These are phyloP conservation scores for Azemiops feae DNA, from an alignment of 2,113 vertebrate genomes.

Conservation along the genomic window DNA sequence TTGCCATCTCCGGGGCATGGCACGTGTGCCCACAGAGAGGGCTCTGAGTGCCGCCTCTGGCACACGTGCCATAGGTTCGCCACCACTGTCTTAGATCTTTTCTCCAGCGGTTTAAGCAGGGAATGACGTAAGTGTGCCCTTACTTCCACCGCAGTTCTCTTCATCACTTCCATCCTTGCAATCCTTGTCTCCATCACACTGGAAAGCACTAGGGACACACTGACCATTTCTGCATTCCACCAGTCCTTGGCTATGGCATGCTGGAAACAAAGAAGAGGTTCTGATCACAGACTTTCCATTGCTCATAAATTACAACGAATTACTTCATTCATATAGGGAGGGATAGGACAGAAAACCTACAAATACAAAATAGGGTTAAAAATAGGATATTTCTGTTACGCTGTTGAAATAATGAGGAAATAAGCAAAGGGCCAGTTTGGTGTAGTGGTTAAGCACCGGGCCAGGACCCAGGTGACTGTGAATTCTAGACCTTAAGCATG, in stretches of 20 bases:
- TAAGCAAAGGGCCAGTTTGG: background rate
- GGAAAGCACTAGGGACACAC: slow-evolving; percentile 87
- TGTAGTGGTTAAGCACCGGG: background rate
- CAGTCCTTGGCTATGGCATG: slow-evolving; percentile 89
- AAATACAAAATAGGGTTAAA: background rate
- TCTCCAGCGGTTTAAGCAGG: background rate
- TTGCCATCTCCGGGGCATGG: too few relatives aligned
- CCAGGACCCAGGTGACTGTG: background rate
- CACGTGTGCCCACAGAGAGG: too few relatives aligned
- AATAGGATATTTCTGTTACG: background rate
- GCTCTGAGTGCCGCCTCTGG: too few relatives aligned
- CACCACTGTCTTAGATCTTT: background rate
- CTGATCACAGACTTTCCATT: slow-evolving; percentile 25
- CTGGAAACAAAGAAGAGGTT: slow-evolving; percentile 53
- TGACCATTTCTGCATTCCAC: slow-evolving; percentile 86
- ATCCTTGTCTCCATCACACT: slow-evolving; percentile 91
- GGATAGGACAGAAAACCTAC: background rate
- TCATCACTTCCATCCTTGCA: slow-evolving; percentile 94
- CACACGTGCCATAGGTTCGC: too few relatives aligned
- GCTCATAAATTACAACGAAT: background rate
- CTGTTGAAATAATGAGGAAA: background rate
- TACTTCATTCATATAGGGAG: background rate
- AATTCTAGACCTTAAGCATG: background rate
- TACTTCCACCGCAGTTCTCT: slow-evolving; percentile 77
- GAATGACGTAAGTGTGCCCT: slow-evolving; percentile 37